Base-by-base conservation (phyloP, 2,888 invertebrate genomes). In the Celastrina argiolus region DNA sequence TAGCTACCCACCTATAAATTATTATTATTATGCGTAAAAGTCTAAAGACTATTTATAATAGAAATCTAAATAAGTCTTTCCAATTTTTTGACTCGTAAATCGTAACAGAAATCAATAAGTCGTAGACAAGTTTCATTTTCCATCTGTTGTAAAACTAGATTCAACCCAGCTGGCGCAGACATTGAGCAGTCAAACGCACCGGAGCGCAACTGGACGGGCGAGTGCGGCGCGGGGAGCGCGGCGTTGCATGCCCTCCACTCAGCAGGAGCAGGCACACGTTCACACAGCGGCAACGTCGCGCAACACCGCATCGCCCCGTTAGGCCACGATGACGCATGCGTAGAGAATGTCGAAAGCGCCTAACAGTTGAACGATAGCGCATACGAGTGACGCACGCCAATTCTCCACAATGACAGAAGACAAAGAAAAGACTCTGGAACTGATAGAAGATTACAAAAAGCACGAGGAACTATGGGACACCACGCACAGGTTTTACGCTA, bases 321-420 rank as follows among this genome's bases (percentile, higher is more conserved):
- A 51, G 45, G 10, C 31, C 12, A 28, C 58, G 8, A 18, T 59
- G 59, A 59, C 59, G 59, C 59, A 59, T 59, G 59, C 31, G 59
- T 59, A 51, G 22, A 51, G 51, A 51, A 45, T 58, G 31, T 59
- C 34, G 16, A 34, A 34, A 31, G 8, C 12, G 16, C 16, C 31
- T 8, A 34, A 5, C 34, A 59, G 34, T 34, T 34, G 59, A 31
- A 59, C 34, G 31, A 59, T 34, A 59, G 59, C 59, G 59, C 59
- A 59, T 16, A 26, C 51, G 12, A 34, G 59, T 34, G 59, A 59
- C 59, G 31, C 16, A 34, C 59, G 59, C 16, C 4, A 16, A 34
- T 59, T 59, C 22, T 5, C 18, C n/a, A 59, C 34, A 34, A 31
- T 59, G 31, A 31, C 31, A 16, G 31, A 59, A 10, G 59, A 59